Percentiles rank a stretch among this genome's conserved stretches.
These are phyloP conservation scores for Clamator glandarius DNA, from an alignment of 2,797 vertebrate genomes.

Conservation along the genomic window DNA sequence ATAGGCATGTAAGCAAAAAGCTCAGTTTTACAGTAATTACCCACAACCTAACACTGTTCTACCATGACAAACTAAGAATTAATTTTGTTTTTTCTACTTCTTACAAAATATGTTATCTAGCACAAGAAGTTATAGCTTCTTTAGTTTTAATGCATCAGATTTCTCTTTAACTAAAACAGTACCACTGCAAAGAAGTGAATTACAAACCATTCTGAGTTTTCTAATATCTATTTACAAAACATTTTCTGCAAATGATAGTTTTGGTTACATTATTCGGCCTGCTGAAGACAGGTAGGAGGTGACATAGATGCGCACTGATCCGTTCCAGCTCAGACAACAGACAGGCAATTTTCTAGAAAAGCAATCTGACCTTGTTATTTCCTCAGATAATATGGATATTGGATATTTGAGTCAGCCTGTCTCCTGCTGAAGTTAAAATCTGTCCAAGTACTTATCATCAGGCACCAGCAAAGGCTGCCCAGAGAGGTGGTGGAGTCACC, in stretches of 20 bases:
- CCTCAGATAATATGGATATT: not conserved
- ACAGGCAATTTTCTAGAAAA: not conserved
- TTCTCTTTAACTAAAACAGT: not conserved
- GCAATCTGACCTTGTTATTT: not conserved
- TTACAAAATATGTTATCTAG: accelerated
- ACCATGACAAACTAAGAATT: not conserved
- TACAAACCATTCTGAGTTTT: not conserved
- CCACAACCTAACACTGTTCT: not conserved
- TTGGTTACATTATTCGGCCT: not conserved
- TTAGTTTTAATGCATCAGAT: not conserved
- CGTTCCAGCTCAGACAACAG: not conserved
- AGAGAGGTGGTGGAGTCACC: too few relatives aligned
- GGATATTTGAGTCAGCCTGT: not conserved
- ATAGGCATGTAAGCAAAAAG: not conserved
- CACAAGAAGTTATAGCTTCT: not conserved
- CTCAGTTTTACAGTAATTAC: not conserved
- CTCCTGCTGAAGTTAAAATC: not conserved
- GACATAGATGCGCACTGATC: not conserved
- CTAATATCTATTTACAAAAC: not conserved
- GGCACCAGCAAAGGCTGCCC: too few relatives aligned
- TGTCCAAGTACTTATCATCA: not conserved
- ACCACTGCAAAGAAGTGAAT: not conserved
- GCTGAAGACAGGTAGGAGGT: not conserved
- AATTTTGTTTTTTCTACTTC: not conserved
- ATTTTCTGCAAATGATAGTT: not conserved